A percentile compares a stretch with the other conserved stretches of the same genome.
Evolutionary conservation across 92 coral and sea anemone genomes (phyloP).

Genomic region (Siderastrea radians): DNA sequence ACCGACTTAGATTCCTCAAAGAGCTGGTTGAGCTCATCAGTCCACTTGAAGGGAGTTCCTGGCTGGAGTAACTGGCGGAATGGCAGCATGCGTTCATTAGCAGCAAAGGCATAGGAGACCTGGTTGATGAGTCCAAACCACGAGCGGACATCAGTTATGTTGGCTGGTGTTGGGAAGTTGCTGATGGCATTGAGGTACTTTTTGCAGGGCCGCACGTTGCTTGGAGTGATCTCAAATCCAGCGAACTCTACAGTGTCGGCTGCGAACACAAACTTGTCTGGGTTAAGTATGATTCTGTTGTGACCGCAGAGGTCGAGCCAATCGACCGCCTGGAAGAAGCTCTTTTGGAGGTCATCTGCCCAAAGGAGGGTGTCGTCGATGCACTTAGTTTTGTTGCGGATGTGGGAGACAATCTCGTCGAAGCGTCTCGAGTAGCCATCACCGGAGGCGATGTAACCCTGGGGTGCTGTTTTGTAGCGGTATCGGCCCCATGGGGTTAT

Average conservation of each 20-base stretch:
- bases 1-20: slow-evolving; percentile 69
- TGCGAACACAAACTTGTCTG: slow-evolving; percentile 55
- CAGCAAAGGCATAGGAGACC: slow-evolving; percentile 68
- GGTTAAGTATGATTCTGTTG: slow-evolving; percentile 52
- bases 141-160: slow-evolving; percentile 66
- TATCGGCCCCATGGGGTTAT: slow-evolving; percentile 81
- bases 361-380: slow-evolving; percentile 52
- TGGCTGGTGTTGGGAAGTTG: slow-evolving; percentile 67
- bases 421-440: slow-evolving; percentile 68
- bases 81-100: slow-evolving; percentile 43
- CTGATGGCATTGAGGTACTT: slow-evolving; percentile 67
- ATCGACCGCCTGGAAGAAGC: slow-evolving; percentile 32
- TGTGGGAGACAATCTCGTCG: slow-evolving; percentile 67
- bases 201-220: slow-evolving; percentile 41
- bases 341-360: slow-evolving; percentile 35
- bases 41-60: slow-evolving; percentile 55
- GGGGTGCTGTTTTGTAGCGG: slow-evolving; percentile 81
- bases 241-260: slow-evolving; percentile 49
- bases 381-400: slow-evolving; percentile 55
- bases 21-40: slow-evolving; percentile 32
- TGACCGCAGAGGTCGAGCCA: slow-evolving; percentile 65
- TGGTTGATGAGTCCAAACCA: slow-evolving; percentile 77
- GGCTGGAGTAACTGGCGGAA: slow-evolving; percentile 17
- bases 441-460: slow-evolving; percentile 68
- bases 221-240: slow-evolving; percentile 52